Conservation (phyloP, 2,113 vertebrate species). For the Eleginops maclovinus region DNA sequence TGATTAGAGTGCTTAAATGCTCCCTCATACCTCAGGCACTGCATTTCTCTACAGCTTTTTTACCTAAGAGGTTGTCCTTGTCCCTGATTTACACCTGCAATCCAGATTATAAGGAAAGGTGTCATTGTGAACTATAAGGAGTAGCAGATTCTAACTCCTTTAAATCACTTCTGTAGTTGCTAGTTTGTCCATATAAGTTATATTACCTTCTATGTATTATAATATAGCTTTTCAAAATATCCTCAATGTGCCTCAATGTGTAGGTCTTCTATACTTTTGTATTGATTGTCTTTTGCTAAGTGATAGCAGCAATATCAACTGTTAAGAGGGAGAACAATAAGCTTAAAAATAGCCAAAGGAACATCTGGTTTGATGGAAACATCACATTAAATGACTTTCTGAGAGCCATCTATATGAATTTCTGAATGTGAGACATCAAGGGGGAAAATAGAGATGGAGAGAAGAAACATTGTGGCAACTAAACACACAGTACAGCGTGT, state of each 20-base stretch:
- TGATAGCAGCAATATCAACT: conserved; percentile 16
- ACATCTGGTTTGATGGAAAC: not conserved
- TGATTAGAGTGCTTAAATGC: conserved; percentile 22
- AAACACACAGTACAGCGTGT: conserved; percentile 34
- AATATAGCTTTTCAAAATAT: no score
- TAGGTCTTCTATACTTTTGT: not conserved
- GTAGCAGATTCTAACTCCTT: not conserved
- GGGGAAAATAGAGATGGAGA: not conserved
- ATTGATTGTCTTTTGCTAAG: conserved; percentile 30
- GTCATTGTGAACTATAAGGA: conserved; percentile 11
- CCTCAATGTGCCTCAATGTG: not conserved
- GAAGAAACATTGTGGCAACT: not conserved
- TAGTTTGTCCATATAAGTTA: not conserved
- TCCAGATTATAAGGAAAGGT: conserved; percentile 17
- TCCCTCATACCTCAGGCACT: not conserved
- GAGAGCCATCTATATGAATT: not conserved
- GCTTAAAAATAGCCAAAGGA: no score
- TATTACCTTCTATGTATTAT: not conserved
- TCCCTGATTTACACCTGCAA: conserved; percentile 27
- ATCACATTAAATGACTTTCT: not conserved
- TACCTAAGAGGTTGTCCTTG: conserved; percentile 16
- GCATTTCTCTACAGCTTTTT: not conserved
- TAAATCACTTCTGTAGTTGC: not conserved
- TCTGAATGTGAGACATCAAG: no score
- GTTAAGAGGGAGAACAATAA: not conserved